Conservation (phyloP, 2,797 vertebrate species). For the Mormyrops attenuatus region DNA sequence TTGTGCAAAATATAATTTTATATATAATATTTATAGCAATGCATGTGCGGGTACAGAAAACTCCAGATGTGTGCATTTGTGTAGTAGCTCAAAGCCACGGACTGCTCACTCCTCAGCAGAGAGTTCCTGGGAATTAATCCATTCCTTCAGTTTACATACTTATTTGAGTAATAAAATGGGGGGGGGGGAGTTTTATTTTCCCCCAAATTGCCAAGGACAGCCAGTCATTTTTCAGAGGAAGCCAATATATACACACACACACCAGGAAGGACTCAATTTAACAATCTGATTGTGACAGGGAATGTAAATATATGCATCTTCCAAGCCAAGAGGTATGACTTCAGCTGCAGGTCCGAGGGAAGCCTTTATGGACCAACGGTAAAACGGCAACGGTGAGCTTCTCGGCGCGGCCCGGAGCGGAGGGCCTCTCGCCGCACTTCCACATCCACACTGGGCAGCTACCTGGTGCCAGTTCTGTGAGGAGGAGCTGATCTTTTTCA, state of each 20-base stretch:
- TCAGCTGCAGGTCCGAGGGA: neutral
- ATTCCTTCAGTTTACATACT: neutral
- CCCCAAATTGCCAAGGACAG: slow-evolving; percentile 15
- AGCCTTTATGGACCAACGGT: neutral
- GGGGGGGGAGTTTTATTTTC: neutral
- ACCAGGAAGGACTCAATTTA: slow-evolving; percentile 24
- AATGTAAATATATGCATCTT: slow-evolving; percentile 31
- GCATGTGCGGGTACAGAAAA: neutral
- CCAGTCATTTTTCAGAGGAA: neutral
- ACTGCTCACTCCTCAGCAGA: neutral
- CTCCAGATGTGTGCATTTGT: neutral
- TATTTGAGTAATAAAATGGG: neutral
- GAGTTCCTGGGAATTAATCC: neutral
- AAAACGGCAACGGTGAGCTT: neutral
- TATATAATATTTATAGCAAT: neutral
- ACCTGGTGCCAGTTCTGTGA: slow-evolving; percentile 66
- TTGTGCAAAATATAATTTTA: neutral
- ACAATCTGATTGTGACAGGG: slow-evolving; percentile 29
- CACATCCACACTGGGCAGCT: neutral
- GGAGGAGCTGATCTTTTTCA: slow-evolving; percentile 65
- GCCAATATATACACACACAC: neutral
- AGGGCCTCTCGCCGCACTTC: neutral
- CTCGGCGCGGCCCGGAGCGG: neutral
- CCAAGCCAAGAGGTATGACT: neutral
- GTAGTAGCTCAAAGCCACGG: neutral